Percentiles rank a stretch among this genome's conserved stretches.
phyloP scores from a whole-genome alignment of 1,140 invertebrate species.

The Agrypnia vestita region DNA sequence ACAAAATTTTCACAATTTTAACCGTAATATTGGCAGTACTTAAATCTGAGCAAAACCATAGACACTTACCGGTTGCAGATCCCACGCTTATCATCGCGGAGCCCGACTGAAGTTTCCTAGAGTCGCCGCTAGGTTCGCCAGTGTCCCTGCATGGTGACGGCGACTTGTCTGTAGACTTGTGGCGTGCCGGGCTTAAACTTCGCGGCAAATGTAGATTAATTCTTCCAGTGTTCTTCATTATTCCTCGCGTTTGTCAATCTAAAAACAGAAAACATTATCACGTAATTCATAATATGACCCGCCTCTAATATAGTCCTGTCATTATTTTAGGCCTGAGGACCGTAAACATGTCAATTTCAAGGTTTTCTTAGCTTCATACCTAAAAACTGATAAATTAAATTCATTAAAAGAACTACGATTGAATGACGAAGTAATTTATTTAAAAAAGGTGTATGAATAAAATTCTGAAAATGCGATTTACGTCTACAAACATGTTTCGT shows the following conservation, averaged over 20 bases:
- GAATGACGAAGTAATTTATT: no score
- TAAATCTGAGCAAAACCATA: slow-evolving; percentile 2
- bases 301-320: no score
- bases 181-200: slow-evolving; percentile 56
- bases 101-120: slow-evolving; percentile 43
- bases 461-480: no score
- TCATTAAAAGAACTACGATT: no score
- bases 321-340: no score
- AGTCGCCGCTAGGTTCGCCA: slow-evolving; percentile 66
- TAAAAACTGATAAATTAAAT: no score
- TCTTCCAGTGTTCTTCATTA: slow-evolving; percentile 57
- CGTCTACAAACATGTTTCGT: no score
- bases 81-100: slow-evolving; percentile 59
- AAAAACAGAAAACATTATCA: slow-evolving; percentile 30
- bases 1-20: background rate
- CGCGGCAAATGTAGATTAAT: slow-evolving; percentile 57
- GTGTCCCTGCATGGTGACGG: slow-evolving; percentile 45
- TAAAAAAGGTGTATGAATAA: no score
- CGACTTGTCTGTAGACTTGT: slow-evolving; percentile 56
- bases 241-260: slow-evolving; percentile 18
- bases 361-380: no score
- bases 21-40: background rate
- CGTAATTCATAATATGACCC: no score
- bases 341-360: no score
- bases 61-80: slow-evolving; percentile 73